Evolutionary conservation across 2,113 vertebrate species (phyloP).

Genomic region (Anguilla rostrata): DNA sequence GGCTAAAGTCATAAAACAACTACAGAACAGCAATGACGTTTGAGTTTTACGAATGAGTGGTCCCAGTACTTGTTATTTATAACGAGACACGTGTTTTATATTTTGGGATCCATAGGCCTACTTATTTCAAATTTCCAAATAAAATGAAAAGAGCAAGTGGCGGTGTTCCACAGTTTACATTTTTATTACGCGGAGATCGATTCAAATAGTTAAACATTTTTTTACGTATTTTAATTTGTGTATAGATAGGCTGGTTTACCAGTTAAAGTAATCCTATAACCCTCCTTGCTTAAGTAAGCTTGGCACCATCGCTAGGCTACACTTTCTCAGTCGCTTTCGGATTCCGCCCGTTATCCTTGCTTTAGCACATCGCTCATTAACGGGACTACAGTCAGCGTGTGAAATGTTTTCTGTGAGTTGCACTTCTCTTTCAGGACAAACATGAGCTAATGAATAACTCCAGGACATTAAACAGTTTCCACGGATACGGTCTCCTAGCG

Average conservation of each 20-base stretch:
- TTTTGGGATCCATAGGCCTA: too few species aligned
- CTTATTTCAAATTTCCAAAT: too few species aligned
- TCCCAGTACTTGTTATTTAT: neutral
- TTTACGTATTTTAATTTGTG: too few species aligned
- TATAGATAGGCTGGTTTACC: neutral
- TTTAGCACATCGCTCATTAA: neutral
- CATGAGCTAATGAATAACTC: constrained; percentile 31
- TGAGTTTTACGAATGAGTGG: neutral
- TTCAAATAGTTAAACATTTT: too few species aligned
- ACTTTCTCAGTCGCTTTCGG: neutral
- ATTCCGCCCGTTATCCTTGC: neutral
- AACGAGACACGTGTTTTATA: neutral
- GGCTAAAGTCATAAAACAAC: neutral
- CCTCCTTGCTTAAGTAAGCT: neutral
- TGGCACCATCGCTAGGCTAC: neutral
- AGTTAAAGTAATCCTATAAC: neutral
- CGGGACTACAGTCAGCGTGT: neutral
- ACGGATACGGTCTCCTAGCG: constrained; percentile 32
- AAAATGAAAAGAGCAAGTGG: too few species aligned
- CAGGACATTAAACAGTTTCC: constrained; percentile 28
- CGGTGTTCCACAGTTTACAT: too few species aligned
- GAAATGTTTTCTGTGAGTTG: neutral
- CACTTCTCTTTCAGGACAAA: constrained; percentile 6
- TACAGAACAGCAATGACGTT: neutral
- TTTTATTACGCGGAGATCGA: too few species aligned